Base-by-base conservation (phyloP, 2,888 invertebrate genomes). In the Limnephilus lunatus region DNA sequence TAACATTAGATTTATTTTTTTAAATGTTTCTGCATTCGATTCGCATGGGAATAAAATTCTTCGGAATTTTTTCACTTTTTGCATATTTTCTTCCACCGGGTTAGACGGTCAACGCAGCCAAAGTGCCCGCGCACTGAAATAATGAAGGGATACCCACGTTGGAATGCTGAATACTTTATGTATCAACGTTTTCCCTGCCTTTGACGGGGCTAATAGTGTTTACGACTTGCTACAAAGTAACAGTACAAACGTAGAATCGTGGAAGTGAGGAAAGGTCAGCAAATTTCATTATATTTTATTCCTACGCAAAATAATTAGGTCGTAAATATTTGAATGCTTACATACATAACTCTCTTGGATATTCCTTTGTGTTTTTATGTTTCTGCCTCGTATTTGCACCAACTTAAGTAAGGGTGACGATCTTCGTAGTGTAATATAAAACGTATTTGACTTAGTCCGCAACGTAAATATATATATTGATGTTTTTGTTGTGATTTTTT, bases 141-240 rank as follows among this genome's bases (percentile, higher is more conserved):
- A 80, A 88, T 88, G 68, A 39, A 83, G 30, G 15, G 5, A 4
- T 48, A 86, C n/a, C 35, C 53, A 80, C 68, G 32, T 48, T 12
- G 15, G 85, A 35, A 44, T n/a, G 48, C n/a, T 87, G 80, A 80
- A 88, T 88, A 68, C 32, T 88, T 88, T 88, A 88, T 88, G 85
- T 90, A 92, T 90, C 86, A 90, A 92, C 48, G 89, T 85, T 92
- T 90, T 68, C 81, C 82, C 83, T 48, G 25, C n/a, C 92, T 92
- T 92, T 92, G 92, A 92, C n/a, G 90, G 90, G 81, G 80, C 83
- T 92, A 92, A 92, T 92, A 48, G 89, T 86, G 89, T 92, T 92
- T 90, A 83, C 68, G 85, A 19, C 48, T 81, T 48, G 25, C 53
- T 19, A 68, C 53, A 68, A 68, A 19, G 53, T 68, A 68, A 19